Evolutionary conservation across 2,113 vertebrate genomes (phyloP), one percentile per base, ranked within the genome.

Genomic region (Isichthys henryi): DNA sequence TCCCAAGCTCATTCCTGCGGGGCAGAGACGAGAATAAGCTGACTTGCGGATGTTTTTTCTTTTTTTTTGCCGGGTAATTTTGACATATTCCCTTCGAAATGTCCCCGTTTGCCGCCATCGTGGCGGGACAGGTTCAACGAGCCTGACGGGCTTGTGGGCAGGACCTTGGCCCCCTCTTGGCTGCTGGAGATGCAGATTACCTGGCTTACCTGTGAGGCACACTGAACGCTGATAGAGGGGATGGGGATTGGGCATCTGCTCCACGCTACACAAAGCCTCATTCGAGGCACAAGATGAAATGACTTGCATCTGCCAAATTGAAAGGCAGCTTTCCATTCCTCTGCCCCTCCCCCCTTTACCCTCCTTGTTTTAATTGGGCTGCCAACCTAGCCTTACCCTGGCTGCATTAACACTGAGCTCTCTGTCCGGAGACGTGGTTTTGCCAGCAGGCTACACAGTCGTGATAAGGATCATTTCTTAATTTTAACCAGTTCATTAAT

Each of bases 281-380:
- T 95, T 96, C 95, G 94, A 96, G 95, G 96, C 95, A 95, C 94
- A 94, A 95, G 95, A 95, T 96, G 94, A 96, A 95, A 96, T 96
- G 94, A 93, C 95, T 95, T 95, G 95, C 95, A 96, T 96, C 95
- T 96, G 96, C 94, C 92, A 92, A 95, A 95, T 95, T 95, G 93
- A 93, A 95, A 96, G 96, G 95, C 94, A 93, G 91, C 88, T 88
- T 92, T 77, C 87, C 80, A 88, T 89, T 91, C 66, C 74, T 91
- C 85, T 43, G 86, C 23, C 23, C 1, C 56, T 48, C 8, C 27
- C 46, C n/a, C 5, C 45, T 77, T 84, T 43, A 83, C 70, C 27
- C 49, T 77, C 39, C 88, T 85, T 93, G 89, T 95, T 95, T 94
- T 94, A 95, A 95, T 96, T 94, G 93, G 92, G 70, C 92, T 31